phyloP scores from a whole-genome alignment of 2,113 vertebrate species.

The Elanus axillaris region DNA sequence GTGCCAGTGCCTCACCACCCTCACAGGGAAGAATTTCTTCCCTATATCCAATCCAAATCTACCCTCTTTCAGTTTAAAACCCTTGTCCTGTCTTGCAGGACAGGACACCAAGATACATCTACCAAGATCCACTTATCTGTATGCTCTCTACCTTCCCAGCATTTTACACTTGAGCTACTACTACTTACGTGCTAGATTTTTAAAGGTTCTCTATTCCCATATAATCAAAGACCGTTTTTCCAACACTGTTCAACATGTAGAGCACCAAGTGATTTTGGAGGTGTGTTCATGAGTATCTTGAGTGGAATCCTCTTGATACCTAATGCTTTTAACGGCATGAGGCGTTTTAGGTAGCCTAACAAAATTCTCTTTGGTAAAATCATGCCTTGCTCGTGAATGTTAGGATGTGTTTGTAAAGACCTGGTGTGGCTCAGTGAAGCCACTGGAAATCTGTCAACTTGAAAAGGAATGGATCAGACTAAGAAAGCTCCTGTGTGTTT shows the following conservation, averaged over 20 bases:
- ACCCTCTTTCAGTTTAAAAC: background rate
- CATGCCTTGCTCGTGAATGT: background rate
- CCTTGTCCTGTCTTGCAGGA: background rate
- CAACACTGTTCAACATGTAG: background rate
- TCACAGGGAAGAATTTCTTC: background rate
- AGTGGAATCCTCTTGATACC: background rate
- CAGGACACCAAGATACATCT: background rate
- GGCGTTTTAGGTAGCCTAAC: background rate
- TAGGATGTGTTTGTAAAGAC: background rate
- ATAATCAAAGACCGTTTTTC: background rate
- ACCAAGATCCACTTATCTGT: background rate
- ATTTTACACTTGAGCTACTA: background rate
- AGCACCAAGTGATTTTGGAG: background rate
- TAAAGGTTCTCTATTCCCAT: background rate
- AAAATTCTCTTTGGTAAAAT: background rate
- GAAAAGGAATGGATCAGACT: background rate
- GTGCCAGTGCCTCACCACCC: background rate
- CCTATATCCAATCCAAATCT: background rate
- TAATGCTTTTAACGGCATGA: background rate
- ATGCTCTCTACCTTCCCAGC: background rate
- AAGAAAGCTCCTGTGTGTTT: background rate
- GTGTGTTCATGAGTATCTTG: background rate
- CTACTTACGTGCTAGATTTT: background rate
- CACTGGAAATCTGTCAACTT: background rate
- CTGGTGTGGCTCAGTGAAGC: background rate